Evolutionary conservation across 2,888 invertebrate species (phyloP), one percentile per base, ranked within the genome.

Genomic region (Oasisia sp.): DNA sequence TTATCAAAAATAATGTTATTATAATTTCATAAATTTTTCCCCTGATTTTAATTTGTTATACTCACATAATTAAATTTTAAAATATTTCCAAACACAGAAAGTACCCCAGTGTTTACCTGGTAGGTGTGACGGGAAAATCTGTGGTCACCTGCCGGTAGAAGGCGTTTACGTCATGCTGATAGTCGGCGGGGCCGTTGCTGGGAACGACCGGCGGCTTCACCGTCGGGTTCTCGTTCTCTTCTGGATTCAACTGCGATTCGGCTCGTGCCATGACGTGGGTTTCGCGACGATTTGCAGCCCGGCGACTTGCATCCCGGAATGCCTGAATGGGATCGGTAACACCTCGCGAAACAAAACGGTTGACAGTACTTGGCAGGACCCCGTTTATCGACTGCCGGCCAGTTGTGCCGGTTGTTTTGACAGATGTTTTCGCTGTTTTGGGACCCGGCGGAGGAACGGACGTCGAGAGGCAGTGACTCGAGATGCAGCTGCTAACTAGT

Each of bases 381-480:
- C 74, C 27, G n/a, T 74, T 74, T 74, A 74, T 74, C 74, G 74
- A 27, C 74, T 74, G 74, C 74, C n/a, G 74, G 74, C 74, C 74
- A 27, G 74, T 74, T 74, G 74, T 74, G 19, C 74, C 74, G 19
- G 74, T 74, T 74, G 74, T 74, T 74, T 74, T 74, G 74, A 74
- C 74, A 74, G 74, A 74, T 74, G 27, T 74, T 74, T 74, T 74
- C n/a, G 74, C 74, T 74, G 74, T 74, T 74, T 74, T 74, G 19
- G 74, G 74, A 74, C 74, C 74, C 19, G 91, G 56, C 45, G 91
- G 91, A 32, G 91, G 91, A 44, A 91, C 56, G 32, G 91, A 32
- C 19, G 91, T 91, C 56, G 91, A 91, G 32, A 91, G 50, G 45
- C 91, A 91, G 50, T 91, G 91, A 91, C 91, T 91, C 19, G 91